Conservation (phyloP, 2,113 vertebrate species). For the Salvator merianae region DNA sequence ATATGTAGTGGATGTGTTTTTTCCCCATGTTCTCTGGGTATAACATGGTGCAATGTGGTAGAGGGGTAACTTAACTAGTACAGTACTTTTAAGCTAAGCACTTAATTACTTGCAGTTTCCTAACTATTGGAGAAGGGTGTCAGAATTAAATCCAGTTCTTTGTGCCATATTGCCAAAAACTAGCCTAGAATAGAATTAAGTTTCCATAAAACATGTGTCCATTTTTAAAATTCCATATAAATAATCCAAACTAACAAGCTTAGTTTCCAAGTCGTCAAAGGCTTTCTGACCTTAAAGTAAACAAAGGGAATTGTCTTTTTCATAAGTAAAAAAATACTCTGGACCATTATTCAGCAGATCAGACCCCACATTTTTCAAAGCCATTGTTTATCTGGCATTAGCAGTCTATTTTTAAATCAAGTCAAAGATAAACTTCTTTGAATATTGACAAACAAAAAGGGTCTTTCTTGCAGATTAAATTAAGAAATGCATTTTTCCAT, state of each 20-base stretch:
- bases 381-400: conserved; percentile 37
- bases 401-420: conserved; percentile 47
- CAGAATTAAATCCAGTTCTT: conserved; percentile 45
- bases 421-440: conserved; percentile 51
- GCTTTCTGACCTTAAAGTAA: conserved; percentile 57
- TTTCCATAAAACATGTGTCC: conserved; percentile 55
- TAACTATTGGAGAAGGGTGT: conserved; percentile 30
- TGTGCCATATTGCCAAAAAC: conserved; percentile 39
- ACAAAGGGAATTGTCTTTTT: conserved; percentile 47
- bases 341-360: conserved; percentile 9
- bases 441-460: conserved; percentile 55
- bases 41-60: conserved; percentile 18
- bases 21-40: neutral
- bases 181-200: conserved; percentile 53
- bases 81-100: conserved; percentile 63
- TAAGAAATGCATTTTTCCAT: conserved; percentile 46
- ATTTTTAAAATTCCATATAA: conserved; percentile 65
- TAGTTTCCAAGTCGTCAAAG: conserved; percentile 53
- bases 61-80: conserved; percentile 49
- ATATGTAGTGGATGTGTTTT: conserved; percentile 5
- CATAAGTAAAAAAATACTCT: conserved; percentile 52
- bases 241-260: conserved; percentile 52
- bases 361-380: conserved; percentile 34
- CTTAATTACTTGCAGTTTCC: conserved; percentile 67
- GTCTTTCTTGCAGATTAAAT: conserved; percentile 38